Conservation (phyloP, 2,797 vertebrate genomes). For the Xyrichtys novacula region DNA sequence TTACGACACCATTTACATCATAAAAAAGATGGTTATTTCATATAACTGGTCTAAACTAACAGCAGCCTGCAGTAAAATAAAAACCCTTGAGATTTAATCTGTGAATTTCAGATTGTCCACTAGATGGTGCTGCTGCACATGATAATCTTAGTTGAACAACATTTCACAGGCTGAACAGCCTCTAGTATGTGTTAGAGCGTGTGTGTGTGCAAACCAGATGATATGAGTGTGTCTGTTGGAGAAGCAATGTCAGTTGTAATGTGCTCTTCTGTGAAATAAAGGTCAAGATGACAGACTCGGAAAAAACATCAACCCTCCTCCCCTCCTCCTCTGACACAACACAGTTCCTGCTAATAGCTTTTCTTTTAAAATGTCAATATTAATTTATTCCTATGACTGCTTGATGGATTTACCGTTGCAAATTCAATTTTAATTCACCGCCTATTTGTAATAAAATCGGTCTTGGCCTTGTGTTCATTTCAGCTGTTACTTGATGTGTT, state of each 20-base stretch:
- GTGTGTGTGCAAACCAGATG: not conserved
- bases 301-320: not conserved
- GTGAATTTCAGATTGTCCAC: not conserved
- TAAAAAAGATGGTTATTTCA: too few species aligned
- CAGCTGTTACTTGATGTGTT: constrained; percentile 43
- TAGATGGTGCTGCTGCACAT: constrained; percentile 52
- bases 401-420: constrained; percentile 33
- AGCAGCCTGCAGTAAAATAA: too few species aligned
- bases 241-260: constrained; percentile 56
- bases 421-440: constrained; percentile 41
- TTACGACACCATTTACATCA: too few species aligned
- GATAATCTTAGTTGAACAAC: not conserved
- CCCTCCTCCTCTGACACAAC: constrained; percentile 12
- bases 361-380: constrained; percentile 49
- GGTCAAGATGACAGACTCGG: constrained; percentile 59
- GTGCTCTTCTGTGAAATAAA: constrained; percentile 64
- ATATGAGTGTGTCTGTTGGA: constrained; percentile 32
- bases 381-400: constrained; percentile 36
- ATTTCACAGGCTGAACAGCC: not conserved
- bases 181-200: not conserved
- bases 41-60: too few species aligned
- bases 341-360: constrained; percentile 30
- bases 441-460: constrained; percentile 28
- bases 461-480: constrained; percentile 17
- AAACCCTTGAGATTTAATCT: too few species aligned